Percentiles rank a stretch among this genome's conserved stretches.
Conservation (phyloP, 1,140 invertebrate genomes). For the Drosophila baimaii region DNA sequence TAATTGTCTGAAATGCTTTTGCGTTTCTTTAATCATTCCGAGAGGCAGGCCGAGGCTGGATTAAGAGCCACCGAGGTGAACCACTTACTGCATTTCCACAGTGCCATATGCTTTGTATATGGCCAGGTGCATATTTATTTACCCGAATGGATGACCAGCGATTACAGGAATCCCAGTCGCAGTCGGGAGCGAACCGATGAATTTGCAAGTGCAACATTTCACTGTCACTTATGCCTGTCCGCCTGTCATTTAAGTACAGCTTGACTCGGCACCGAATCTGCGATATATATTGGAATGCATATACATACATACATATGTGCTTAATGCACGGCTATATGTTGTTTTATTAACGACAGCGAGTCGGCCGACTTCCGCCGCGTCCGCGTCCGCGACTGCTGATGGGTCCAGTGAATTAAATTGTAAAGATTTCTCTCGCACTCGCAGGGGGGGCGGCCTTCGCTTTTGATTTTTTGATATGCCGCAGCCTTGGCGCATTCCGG, state of each 20-base stretch:
- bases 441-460: slow-evolving; percentile 3
- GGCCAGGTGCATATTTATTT: slow-evolving; percentile 46
- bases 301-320: slow-evolving; percentile 3
- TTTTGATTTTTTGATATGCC: slow-evolving; percentile 49
- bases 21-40: slow-evolving; percentile 14
- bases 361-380: slow-evolving; percentile 17
- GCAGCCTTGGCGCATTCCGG: slow-evolving; percentile 2
- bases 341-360: slow-evolving; percentile 62
- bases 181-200: slow-evolving; percentile 28
- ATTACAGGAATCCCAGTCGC: slow-evolving; percentile 39
- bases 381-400: slow-evolving; percentile 26
- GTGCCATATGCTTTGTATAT: background rate
- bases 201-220: slow-evolving; percentile 66
- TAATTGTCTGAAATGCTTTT: slow-evolving; percentile 19
- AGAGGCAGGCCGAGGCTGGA: background rate
- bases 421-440: slow-evolving; percentile 58
- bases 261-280: slow-evolving; percentile 38
- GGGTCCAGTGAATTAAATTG: slow-evolving; percentile 72
- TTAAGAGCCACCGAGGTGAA: slow-evolving; percentile 13
- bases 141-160: slow-evolving; percentile 54
- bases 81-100: slow-evolving; percentile 13
- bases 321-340: slow-evolving; percentile 25
- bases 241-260: slow-evolving; percentile 72
- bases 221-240: slow-evolving; percentile 77
- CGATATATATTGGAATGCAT: slow-evolving; percentile 1